Evolutionary conservation across 2,797 vertebrate genomes (phyloP), one percentile per base, ranked within the genome.

Genomic region (Galagoides demidoff): DNA sequence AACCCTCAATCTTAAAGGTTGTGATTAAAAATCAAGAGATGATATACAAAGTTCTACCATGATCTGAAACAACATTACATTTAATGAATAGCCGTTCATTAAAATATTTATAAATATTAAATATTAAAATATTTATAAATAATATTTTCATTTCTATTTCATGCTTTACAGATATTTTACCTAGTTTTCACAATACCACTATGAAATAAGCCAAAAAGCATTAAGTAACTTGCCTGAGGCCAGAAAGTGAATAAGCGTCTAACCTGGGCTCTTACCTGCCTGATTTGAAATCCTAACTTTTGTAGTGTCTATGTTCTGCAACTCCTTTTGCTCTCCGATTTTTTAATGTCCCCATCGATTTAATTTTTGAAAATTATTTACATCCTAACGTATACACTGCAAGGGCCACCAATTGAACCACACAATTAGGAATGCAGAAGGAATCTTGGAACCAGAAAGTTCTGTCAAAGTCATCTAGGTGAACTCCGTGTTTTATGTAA

Each of bases 401-500:
- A 39, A 57, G 49, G 37, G 59, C 34, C 66, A 87, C 66, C 52
- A 57, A 20, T 16, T 70, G 52, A 95, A 95, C 77, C 49, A 23
- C 11, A 74, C 14, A 85, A 71, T 49, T 71, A 94, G 25, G 19
- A 89, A 73, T n/a, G 63, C 88, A 94, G 89, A 91, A 77, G 95
- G 89, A 95, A 85, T 94, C 49, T 83, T 96, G 92, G 95, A 95
- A 85, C 31, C 27, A 96, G 86, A 86, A 90, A 70, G 66, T 89
- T 90, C 95, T 96, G 89, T 95, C 96, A 79, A 85, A 94, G 39
- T 83, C 92, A 85, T 95, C 61, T 25, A 87, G 71, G 71, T 94
- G 87, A 95, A 95, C 88, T 68, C 31, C 70, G 95, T 66, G 61
- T 63, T 77, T 96, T 76, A 87, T 0, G 43, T 70, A 94, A 95